phyloP scores from a whole-genome alignment of 1,140 invertebrate genomes.

The Tetragnatha versicolor region DNA sequence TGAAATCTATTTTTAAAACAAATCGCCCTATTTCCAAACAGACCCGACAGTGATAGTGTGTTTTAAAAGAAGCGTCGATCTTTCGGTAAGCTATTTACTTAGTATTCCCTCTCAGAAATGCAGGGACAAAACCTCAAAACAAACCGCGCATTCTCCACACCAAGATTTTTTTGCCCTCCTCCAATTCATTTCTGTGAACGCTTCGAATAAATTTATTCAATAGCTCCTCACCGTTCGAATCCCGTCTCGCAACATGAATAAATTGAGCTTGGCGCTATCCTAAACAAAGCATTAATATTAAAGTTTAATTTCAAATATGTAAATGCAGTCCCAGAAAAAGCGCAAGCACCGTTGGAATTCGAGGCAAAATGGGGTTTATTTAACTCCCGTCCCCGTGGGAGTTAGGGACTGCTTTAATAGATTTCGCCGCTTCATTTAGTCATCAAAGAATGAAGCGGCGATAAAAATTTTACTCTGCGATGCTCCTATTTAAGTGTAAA shows the following conservation, averaged over 20 bases:
- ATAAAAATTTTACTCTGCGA: conserved; percentile 41
- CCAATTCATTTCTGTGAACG: background rate
- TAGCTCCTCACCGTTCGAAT: background rate
- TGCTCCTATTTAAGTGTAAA: conserved; percentile 43
- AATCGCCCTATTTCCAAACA: no score
- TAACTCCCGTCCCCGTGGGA: background rate
- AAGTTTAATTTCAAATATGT: conserved; percentile 11
- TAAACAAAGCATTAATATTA: conserved; percentile 21
- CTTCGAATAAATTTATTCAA: background rate
- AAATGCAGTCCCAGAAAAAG: background rate
- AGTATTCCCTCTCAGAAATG: background rate
- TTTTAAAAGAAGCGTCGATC: no score
- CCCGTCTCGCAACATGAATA: background rate
- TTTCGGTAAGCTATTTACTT: no score
- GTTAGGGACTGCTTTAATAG: conserved; percentile 34
- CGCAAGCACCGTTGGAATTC: background rate
- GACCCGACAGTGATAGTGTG: no score
- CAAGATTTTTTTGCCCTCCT: background rate
- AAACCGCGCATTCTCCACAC: background rate
- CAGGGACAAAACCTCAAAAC: background rate
- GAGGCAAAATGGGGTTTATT: background rate
- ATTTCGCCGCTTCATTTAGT: conserved; percentile 37
- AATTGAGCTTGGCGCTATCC: background rate
- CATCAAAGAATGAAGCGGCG: conserved; percentile 40
- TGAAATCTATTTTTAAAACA: no score